Conservation (phyloP, 1,140 invertebrate genomes). For the Penaeus chinensis region DNA sequence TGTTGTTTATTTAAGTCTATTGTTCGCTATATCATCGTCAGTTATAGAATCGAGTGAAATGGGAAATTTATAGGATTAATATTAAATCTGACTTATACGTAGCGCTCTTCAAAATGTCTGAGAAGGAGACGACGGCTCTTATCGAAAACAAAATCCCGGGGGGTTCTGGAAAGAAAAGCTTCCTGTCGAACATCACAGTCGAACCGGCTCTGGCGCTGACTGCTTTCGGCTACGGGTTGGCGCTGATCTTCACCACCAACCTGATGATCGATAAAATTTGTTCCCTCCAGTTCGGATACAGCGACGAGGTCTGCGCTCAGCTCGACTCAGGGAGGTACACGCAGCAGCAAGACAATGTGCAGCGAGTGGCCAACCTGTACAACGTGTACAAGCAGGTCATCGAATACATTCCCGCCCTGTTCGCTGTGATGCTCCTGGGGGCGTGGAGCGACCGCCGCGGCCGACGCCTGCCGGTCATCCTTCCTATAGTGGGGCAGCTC, state of each 20-base stretch:
- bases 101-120: too few species aligned
- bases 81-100: too few species aligned
- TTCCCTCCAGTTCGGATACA: neutral
- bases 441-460: slow-evolving; percentile 5
- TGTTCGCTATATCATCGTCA: too few species aligned
- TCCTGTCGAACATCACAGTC: neutral
- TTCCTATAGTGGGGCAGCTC: neutral
- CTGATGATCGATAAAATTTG: neutral
- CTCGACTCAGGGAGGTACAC: neutral
- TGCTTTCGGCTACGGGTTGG: neutral
- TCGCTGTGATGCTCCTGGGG: neutral
- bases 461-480: neutral
- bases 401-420: neutral
- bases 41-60: too few species aligned
- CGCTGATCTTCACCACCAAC: neutral
- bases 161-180: too few species aligned
- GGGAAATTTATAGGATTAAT: too few species aligned
- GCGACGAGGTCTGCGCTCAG: neutral
- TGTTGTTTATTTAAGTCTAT: too few species aligned
- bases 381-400: neutral
- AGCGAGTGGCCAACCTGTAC: neutral
- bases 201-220: neutral
- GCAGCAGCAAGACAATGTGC: neutral
- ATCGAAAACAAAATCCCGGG: too few species aligned
- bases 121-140: too few species aligned